Base-by-base conservation (phyloP, 2,113 vertebrate genomes). In the Pelusios castaneus region DNA sequence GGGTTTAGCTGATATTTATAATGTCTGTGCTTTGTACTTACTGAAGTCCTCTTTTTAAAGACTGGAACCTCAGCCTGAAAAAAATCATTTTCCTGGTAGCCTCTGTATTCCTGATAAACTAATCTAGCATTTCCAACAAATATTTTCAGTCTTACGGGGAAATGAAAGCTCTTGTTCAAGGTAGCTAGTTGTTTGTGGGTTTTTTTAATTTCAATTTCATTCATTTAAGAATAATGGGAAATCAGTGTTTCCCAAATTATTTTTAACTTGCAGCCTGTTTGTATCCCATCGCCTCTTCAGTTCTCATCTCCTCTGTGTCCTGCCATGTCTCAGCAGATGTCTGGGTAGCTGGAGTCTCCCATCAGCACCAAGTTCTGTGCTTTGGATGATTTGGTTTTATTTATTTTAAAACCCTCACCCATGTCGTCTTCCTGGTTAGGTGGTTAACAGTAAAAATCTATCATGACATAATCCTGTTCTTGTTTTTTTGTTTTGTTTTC, bases 211-310 rank as follows among this genome's bases (percentile, higher is more conserved):
- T 83, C 45, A 55, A n/a, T n/a, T 79, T 97, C 73, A 49, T 92
- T 96, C 91, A 87, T 93, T 96, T 84, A 56, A 91, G 90, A 96
- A 97, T 89, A 19, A 96, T 91, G 82, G 91, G 87, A 96, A 97
- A 93, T 77, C 95, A 96, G 7, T 91, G 52, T 70, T 95, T 96
- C 94, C 84, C 82, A 89, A 67, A 70, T 95, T 94, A 82, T 29
- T 79, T 80, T 97, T 95, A 95, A 81, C 93, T 97, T 85, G 73
- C 89, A 96, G 95, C 77, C 93, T 81, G 67, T 96, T 96, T 96
- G 91, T 93, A 87, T 96, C 86, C 92, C 94, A 96, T 93, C 96
- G 95, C 60, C 58, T 94, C 93, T 96, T 92, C 88, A 92, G 94
- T 79, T 94, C 79, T 82, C 84, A 89, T 51, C 38, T 83, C 14